Conservation (phyloP, 2,888 invertebrate genomes). For the Hipparchia semele region DNA sequence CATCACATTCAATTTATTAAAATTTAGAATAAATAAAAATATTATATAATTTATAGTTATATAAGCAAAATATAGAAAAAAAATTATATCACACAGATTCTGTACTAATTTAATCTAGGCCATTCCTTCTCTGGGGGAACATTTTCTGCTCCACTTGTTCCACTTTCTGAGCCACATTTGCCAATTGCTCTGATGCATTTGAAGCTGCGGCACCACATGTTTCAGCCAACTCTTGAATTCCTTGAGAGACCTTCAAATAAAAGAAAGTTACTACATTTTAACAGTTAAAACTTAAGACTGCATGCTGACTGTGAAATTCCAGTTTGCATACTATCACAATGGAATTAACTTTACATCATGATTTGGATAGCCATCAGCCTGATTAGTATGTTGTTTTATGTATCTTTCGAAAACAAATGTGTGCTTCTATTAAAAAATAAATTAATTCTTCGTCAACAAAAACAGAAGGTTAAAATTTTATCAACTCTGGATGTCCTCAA, state of each 20-base stretch:
- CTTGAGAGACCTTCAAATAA: constrained; percentile 63
- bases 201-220: constrained; percentile 72
- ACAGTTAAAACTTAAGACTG: not conserved
- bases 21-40: constrained; percentile 25
- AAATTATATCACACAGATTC: constrained; percentile 23
- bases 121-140: constrained; percentile 72
- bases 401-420: too few species aligned
- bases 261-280: constrained; percentile 1
- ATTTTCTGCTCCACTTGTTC: constrained; percentile 67
- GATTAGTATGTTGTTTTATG: too few species aligned
- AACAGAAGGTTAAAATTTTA: not conserved
- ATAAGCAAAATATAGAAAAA: constrained; percentile 36
- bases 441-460: not conserved
- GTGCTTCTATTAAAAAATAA: not conserved
- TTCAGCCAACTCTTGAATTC: constrained; percentile 72
- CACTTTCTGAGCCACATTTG: constrained; percentile 68
- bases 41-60: not conserved
- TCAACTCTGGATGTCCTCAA: not conserved
- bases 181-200: constrained; percentile 66
- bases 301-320: too few species aligned
- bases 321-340: too few species aligned
- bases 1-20: constrained; percentile 35
- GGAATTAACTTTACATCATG: too few species aligned
- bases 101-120: constrained; percentile 59
- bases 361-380: too few species aligned